Percentiles rank a stretch among this genome's conserved stretches.
These are phyloP conservation scores for Bovichtus variegatus DNA, from an alignment of 2,797 vertebrate genomes.

Conservation along the genomic window DNA sequence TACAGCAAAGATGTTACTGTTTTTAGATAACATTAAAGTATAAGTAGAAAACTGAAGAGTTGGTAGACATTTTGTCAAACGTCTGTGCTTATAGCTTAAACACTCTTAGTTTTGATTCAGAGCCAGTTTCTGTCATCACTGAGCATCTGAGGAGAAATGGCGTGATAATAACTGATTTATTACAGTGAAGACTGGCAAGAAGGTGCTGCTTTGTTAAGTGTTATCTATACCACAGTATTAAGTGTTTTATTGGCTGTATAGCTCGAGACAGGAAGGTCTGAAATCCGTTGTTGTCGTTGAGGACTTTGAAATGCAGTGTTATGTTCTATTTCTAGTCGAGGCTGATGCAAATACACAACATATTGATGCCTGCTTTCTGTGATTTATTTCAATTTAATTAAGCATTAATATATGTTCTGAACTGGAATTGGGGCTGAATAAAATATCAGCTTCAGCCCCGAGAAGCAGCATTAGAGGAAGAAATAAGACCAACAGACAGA, in stretches of 20 bases:
- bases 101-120: constrained; percentile 4
- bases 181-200: neutral
- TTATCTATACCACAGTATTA: constrained; percentile 24
- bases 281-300: constrained; percentile 1
- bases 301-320: constrained; percentile 11
- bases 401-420: constrained; percentile 2
- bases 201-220: constrained; percentile 24
- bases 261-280: constrained; percentile 1
- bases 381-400: constrained; percentile 29
- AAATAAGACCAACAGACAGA: neutral
- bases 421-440: constrained; percentile 7
- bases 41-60: too few species aligned
- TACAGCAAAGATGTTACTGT: too few species aligned
- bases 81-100: neutral
- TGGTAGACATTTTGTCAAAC: neutral
- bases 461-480: neutral
- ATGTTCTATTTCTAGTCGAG: constrained; percentile 14
- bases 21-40: too few species aligned
- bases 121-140: constrained; percentile 17
- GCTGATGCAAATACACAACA: neutral
- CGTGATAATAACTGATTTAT: constrained; percentile 15
- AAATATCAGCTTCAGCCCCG: constrained; percentile 1
- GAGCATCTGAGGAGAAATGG: constrained; percentile 7
- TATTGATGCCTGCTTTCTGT: neutral
- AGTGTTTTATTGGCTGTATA: constrained; percentile 30